Conservation (phyloP, 2,888 invertebrate species). For the Lasioglossum leucozonium region DNA sequence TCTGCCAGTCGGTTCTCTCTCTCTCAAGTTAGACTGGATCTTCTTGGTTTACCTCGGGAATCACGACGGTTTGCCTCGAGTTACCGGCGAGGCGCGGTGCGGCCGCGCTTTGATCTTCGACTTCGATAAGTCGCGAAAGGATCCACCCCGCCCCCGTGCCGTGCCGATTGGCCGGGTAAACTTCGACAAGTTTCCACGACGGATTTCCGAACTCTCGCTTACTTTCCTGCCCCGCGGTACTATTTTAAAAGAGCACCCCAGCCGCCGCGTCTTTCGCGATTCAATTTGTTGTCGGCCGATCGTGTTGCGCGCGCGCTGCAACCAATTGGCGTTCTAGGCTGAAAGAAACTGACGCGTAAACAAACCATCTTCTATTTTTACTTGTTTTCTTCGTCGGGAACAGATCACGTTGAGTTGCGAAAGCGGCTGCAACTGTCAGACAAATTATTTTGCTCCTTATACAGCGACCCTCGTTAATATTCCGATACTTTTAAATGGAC, state of each 20-base stretch:
- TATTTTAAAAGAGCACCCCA: conserved; percentile 28
- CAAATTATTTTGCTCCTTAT: no score
- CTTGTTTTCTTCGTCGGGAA: no score
- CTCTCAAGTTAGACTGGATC: conserved; percentile 61
- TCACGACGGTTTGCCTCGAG: conserved; percentile 75
- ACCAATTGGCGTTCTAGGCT: background rate
- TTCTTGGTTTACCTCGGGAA: conserved; percentile 74
- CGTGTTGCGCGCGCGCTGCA: background rate
- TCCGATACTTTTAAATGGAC: no score
- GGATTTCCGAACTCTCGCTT: conserved; percentile 61
- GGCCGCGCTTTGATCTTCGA: conserved; percentile 75
- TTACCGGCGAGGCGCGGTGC: conserved; percentile 55
- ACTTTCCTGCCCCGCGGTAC: conserved; percentile 37
- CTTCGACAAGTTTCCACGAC: conserved; percentile 58
- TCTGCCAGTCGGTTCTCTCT: conserved; percentile 19
- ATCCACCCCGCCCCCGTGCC: conserved; percentile 27
- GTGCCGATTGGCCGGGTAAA: conserved; percentile 63
- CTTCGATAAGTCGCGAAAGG: conserved; percentile 71
- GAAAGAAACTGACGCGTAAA: background rate
- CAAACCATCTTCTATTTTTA: no score
- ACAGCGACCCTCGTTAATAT: no score
- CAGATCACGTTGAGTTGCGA: no score
- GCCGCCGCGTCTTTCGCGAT: background rate
- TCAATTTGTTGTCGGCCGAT: background rate
- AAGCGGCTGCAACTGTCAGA: background rate